Evolutionary conservation across 2,797 vertebrate genomes (phyloP).

Genomic region (Clarias laeviceps): DNA sequence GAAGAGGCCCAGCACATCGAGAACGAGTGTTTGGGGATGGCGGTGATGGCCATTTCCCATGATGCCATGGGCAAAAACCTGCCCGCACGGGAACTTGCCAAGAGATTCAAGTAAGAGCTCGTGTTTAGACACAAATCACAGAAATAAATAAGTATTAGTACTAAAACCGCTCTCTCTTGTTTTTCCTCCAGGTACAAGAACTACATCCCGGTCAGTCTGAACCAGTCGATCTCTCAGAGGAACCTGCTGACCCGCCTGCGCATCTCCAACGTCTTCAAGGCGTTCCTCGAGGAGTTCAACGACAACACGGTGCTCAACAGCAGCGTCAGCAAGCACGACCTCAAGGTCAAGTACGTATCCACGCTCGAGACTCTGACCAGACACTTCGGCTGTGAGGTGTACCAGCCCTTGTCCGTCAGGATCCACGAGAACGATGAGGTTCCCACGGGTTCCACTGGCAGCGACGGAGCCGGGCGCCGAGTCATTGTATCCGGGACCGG

Average conservation of each 20-base stretch:
- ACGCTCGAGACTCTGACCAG: constrained; percentile 83
- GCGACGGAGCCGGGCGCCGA: constrained; percentile 63
- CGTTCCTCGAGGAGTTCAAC: constrained; percentile 85
- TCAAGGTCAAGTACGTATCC: constrained; percentile 85
- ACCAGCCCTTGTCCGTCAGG: constrained; percentile 69
- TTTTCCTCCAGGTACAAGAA: constrained; percentile 75
- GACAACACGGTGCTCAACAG: constrained; percentile 81
- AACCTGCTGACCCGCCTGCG: constrained; percentile 82
- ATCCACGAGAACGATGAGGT: constrained; percentile 77
- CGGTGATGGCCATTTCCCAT: constrained; percentile 85
- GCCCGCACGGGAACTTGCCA: constrained; percentile 41
- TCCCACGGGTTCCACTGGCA: constrained; percentile 25
- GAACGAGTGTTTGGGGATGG: constrained; percentile 87
- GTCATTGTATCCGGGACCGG: constrained; percentile 80
- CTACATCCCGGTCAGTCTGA: constrained; percentile 82
- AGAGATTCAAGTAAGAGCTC: constrained; percentile 42
- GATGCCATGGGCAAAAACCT: constrained; percentile 76
- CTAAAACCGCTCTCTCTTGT: no score
- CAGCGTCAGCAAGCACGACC: constrained; percentile 76
- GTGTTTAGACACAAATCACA: neutral
- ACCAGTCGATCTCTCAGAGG: constrained; percentile 80
- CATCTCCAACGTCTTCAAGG: constrained; percentile 84
- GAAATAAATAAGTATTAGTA: neutral
- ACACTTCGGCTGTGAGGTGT: constrained; percentile 80
- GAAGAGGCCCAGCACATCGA: constrained; percentile 81